Conservation (phyloP, 2,888 invertebrate species). For the Pyrrhia umbra region DNA sequence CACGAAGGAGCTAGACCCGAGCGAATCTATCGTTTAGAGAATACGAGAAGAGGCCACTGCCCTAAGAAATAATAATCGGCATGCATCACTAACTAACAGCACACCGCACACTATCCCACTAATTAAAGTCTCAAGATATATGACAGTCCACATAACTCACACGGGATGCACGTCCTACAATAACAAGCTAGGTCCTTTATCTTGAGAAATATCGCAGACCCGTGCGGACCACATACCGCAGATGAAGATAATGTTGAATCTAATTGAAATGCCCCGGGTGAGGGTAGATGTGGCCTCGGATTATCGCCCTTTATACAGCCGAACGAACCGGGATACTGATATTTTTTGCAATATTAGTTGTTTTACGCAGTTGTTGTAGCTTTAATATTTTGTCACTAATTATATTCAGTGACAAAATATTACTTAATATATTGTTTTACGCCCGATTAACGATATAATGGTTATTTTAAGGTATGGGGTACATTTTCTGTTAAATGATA, state of each 20-base stretch:
- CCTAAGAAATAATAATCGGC: background rate
- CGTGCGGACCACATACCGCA: conserved; percentile 59
- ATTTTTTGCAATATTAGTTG: conserved; percentile 24
- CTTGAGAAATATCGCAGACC: conserved; percentile 75
- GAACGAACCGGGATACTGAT: conserved; percentile 37
- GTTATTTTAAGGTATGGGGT: no score
- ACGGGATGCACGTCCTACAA: conserved; percentile 45
- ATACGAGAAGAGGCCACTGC: background rate
- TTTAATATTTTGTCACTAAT: background rate
- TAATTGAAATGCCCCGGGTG: conserved; percentile 74
- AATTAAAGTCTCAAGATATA: conserved; percentile 50
- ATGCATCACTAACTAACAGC: conserved; percentile 1
- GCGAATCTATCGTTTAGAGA: background rate
- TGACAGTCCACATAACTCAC: conserved; percentile 46
- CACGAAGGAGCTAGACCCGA: no score
- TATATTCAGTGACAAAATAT: no score
- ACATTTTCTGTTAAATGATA: no score
- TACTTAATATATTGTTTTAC: no score
- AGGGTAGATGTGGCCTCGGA: conserved; percentile 56
- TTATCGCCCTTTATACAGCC: conserved; percentile 54
- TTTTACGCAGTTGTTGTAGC: conserved; percentile 26
- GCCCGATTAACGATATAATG: no score
- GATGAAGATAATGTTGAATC: conserved; percentile 73
- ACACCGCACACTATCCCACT: conserved; percentile 3
- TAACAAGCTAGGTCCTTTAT: conserved; percentile 64